phyloP scores from a whole-genome alignment of 2,797 vertebrate species.

The Falco naumanni region DNA sequence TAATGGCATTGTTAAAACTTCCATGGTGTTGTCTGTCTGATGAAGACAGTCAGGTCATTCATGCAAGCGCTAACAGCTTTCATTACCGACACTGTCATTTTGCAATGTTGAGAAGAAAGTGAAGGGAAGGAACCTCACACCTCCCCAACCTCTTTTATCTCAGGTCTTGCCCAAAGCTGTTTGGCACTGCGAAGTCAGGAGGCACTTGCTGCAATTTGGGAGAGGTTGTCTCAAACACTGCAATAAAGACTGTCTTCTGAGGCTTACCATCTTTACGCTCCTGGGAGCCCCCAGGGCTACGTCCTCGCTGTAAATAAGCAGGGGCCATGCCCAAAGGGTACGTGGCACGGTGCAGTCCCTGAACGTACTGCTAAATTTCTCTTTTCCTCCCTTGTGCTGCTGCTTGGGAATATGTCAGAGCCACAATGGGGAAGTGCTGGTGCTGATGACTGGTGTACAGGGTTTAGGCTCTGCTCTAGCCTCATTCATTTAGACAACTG shows the following conservation, averaged over 20 bases:
- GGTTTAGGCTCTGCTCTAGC: not conserved
- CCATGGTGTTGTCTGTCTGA: not conserved
- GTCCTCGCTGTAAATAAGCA: not conserved
- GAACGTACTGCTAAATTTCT: not conserved
- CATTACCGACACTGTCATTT: not conserved
- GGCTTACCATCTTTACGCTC: not conserved
- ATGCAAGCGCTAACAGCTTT: not conserved
- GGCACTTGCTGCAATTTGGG: not conserved
- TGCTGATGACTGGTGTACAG: not conserved
- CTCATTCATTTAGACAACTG: not conserved
- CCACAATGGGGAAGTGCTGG: not conserved
- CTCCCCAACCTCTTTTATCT: not conserved
- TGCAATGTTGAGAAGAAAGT: not conserved
- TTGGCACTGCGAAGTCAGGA: not conserved
- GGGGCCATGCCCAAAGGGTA: not conserved
- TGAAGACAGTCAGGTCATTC: not conserved
- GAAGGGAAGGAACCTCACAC: not conserved
- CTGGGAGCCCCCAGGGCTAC: not conserved
- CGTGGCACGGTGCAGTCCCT: not conserved
- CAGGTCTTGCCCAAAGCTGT: not conserved
- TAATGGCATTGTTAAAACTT: constrained; percentile 10
- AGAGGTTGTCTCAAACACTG: not conserved
- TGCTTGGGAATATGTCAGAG: not conserved
- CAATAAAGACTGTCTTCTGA: not conserved
- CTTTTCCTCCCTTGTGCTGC: not conserved